Conservation (phyloP, 92 coral and sea anemone genomes). For the Porites divaricata region DNA sequence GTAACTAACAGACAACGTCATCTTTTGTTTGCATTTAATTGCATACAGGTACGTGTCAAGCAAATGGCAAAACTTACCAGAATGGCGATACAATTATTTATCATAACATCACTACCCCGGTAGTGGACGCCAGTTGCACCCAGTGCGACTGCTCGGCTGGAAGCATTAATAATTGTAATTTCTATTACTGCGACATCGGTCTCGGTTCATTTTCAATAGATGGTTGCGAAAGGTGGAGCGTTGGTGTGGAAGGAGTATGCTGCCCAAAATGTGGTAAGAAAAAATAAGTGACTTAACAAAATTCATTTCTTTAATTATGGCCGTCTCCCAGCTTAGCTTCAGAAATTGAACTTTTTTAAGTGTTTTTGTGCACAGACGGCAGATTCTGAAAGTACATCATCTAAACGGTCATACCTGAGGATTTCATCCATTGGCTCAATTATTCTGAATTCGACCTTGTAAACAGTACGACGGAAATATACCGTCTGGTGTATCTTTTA, state of each 20-base stretch:
- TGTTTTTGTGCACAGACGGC: too few relatives aligned
- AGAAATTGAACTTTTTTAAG: too few relatives aligned
- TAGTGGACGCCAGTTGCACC: not conserved
- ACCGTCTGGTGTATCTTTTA: too few relatives aligned
- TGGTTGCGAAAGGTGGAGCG: conserved; percentile 7
- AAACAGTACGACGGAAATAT: too few relatives aligned
- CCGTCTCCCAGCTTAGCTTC: too few relatives aligned
- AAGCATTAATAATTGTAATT: not conserved
- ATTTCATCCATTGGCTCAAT: too few relatives aligned
- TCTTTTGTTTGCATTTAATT: not conserved
- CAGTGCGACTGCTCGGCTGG: not conserved
- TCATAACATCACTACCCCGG: conserved; percentile 20
- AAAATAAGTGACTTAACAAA: too few relatives aligned
- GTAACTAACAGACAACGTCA: not conserved
- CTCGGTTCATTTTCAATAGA: not conserved
- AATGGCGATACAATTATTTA: conserved; percentile 9
- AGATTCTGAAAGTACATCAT: too few relatives aligned
- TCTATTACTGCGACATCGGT: not conserved
- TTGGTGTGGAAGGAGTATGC: conserved; percentile 3
- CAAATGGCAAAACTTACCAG: not conserved
- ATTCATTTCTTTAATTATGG: too few relatives aligned
- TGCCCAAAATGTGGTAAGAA: conserved; percentile 34
- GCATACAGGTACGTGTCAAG: conserved; percentile 1
- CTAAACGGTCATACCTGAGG: too few relatives aligned
- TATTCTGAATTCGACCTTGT: too few relatives aligned